Percentiles rank a stretch among this genome's conserved stretches.
These are phyloP conservation scores for Peromyscus melanophrys DNA, from an alignment of 2,797 vertebrate species.

Conservation along the genomic window DNA sequence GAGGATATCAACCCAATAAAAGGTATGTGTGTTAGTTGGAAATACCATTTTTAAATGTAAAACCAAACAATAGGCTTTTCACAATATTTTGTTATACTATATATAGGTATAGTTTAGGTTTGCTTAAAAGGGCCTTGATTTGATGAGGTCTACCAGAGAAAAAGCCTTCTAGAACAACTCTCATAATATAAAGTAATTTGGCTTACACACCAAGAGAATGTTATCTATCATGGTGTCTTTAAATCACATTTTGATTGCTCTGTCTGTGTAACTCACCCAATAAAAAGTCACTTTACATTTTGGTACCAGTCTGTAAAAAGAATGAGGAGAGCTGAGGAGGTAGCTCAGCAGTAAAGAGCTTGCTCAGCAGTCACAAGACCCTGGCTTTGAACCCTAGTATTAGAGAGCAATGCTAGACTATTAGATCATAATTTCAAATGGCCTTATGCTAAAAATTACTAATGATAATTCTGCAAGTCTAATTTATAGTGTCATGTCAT, in stretches of 20 bases:
- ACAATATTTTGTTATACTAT: neutral
- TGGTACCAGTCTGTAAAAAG: conserved; percentile 73
- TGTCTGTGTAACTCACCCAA: conserved; percentile 74
- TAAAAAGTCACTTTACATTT: conserved; percentile 77
- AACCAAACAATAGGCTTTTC: neutral
- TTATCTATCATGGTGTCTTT: conserved; percentile 80
- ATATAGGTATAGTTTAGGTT: neutral
- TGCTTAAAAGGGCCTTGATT: neutral
- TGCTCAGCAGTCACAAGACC: neutral
- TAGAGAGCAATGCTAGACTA: neutral
- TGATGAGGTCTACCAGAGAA: conserved; percentile 30
- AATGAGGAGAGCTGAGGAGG: conserved; percentile 69
- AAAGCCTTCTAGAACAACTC: conserved; percentile 42
- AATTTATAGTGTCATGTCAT: neutral
- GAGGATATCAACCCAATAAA: neutral
- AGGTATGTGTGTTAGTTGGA: neutral
- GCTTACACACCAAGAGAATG: conserved; percentile 64
- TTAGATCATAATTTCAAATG: conserved; percentile 56
- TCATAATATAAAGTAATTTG: conserved; percentile 69
- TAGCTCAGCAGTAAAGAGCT: neutral
- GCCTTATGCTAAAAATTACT: conserved; percentile 60
- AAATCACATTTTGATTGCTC: conserved; percentile 83
- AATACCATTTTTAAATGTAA: neutral
- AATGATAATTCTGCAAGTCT: neutral
- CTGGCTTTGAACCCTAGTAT: neutral